phyloP scores from a whole-genome alignment of 2,797 vertebrate species.

The Cyprinodon diabolis region DNA sequence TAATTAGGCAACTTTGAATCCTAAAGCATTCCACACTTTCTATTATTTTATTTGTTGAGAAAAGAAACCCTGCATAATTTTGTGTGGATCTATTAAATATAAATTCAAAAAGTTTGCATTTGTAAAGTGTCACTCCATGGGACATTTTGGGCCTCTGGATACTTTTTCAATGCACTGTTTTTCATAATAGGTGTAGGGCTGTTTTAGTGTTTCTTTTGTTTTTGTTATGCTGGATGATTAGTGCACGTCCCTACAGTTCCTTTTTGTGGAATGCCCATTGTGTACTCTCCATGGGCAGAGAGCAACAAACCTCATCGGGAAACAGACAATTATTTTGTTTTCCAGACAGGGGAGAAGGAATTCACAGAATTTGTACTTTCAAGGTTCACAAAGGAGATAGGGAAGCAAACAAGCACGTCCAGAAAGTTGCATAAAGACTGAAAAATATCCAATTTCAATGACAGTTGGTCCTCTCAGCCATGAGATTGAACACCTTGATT shows the following conservation, averaged over 20 bases:
- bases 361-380: constrained; percentile 31
- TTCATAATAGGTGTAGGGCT: background rate
- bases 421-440: constrained; percentile 20
- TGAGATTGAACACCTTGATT: constrained; percentile 18
- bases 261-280: constrained; percentile 44
- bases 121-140: background rate
- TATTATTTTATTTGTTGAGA: no score
- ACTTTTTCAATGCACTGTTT: background rate
- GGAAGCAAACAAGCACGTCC: background rate
- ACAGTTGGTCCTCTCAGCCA: constrained; percentile 18
- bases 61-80: no score
- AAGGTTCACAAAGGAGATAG: constrained; percentile 6
- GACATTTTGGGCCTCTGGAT: no score
- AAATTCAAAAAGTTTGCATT: background rate
- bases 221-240: background rate
- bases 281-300: constrained; percentile 23
- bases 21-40: no score
- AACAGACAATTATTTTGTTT: constrained; percentile 41
- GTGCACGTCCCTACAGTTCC: constrained; percentile 4
- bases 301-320: constrained; percentile 45
- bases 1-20: no score
- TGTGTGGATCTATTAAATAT: background rate
- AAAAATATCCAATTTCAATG: background rate
- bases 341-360: constrained; percentile 20
- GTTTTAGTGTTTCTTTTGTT: background rate